Evolutionary conservation across 2,888 invertebrate genomes (phyloP), one percentile per base, ranked within the genome.

Genomic region (Helobdella robusta): DNA sequence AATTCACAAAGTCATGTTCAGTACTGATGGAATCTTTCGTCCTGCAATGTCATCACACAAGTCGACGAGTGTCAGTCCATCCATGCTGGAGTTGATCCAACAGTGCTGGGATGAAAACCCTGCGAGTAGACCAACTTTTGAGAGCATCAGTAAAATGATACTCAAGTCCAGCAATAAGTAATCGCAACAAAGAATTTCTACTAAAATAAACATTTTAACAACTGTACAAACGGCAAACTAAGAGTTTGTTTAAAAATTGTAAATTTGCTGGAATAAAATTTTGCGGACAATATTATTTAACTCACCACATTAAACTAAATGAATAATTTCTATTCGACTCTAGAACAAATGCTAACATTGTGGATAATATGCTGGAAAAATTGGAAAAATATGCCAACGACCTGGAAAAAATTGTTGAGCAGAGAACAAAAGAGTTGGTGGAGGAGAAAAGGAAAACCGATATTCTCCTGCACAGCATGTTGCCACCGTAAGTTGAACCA

Each of bases 401-500:
- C 34, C 60, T 68, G 35, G 66, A 68, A 48, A 62, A 60, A 5
- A 56, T 64, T 18, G 67, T 68, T 25, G 56, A 61, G 20, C 65
- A 65, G 30, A 63, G 68, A 46, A 67, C 67, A 6, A 52, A 34
- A 3, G 61, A 68, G 44, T 60, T 67, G 18, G 44, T 67, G n/a
- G 63, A 65, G 44, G 75, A 77, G 67, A 72, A 75, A 65, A 74
- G 73, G 67, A 70, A 75, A 20, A 73, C 76, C 0, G 75, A 77
- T 63, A 70, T 70, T 1, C 65, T 76, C 28, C 68, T 77, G 8
- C 75, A 75, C 60, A 76, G 75, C 68, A 75, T 77, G 75, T 66
- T 77, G 35, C 77, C 77, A 2, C 73, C 73, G 64, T 72, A 72
- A 4, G 75, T 28, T n/a, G n/a, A n/a, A n/a, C n/a, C n/a, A n/a